Percentiles rank a stretch among this genome's conserved stretches.
These are phyloP conservation scores for Oenanthe melanoleuca DNA, from an alignment of 2,113 vertebrate genomes.

Conservation along the genomic window DNA sequence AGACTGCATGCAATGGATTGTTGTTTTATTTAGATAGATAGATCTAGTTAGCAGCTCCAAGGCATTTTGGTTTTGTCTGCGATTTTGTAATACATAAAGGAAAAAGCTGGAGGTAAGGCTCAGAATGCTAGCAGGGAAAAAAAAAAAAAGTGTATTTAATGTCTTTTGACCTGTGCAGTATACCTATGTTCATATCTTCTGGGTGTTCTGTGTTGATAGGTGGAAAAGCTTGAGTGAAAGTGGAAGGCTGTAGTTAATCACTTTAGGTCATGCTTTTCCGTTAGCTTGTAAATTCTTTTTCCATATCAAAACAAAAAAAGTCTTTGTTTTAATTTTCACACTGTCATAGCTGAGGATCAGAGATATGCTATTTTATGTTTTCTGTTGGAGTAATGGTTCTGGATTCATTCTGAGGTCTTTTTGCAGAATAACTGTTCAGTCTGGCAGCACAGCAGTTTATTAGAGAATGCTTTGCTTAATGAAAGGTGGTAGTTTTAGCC, in stretches of 20 bases:
- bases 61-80: background rate
- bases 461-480: background rate
- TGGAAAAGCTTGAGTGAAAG: background rate
- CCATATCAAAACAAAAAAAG: background rate
- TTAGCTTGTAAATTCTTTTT: slow-evolving; percentile 2
- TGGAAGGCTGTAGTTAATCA: background rate
- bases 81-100: background rate
- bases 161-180: background rate
- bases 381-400: background rate
- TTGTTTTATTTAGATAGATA: background rate
- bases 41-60: background rate
- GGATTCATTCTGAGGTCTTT: background rate
- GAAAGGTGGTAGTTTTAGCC: background rate
- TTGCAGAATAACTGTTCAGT: background rate
- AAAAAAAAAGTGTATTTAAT: background rate
- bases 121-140: background rate
- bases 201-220: background rate
- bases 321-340: background rate
- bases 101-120: background rate
- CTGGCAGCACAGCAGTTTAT: background rate
- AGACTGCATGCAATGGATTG: background rate
- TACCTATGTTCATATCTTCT: background rate
- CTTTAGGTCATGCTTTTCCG: background rate
- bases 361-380: background rate
- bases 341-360: background rate